These are phyloP conservation scores for Grallaria varia DNA, from an alignment of 2,113 vertebrate species.

Conservation along the genomic window DNA sequence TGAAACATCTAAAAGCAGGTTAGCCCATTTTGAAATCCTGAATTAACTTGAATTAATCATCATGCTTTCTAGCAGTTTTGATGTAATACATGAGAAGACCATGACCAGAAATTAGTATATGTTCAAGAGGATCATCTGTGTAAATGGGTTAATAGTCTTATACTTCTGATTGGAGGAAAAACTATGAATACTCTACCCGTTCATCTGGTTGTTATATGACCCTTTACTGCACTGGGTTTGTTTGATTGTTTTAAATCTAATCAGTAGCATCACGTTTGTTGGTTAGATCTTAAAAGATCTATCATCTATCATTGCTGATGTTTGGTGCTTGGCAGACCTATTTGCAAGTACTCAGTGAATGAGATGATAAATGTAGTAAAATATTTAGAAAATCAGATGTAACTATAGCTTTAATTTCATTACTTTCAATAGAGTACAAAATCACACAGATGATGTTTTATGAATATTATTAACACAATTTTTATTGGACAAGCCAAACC, in stretches of 20 bases:
- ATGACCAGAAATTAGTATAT: background rate
- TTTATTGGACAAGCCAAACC: background rate
- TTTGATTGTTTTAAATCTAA: background rate
- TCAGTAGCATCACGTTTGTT: background rate
- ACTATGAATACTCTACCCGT: background rate
- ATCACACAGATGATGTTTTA: background rate
- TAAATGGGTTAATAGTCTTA: background rate
- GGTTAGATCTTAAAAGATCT: background rate
- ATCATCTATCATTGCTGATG: background rate
- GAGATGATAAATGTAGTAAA: background rate
- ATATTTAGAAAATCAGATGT: constrained; percentile 1
- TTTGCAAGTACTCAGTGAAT: background rate
- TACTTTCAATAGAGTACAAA: background rate
- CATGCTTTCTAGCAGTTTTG: background rate
- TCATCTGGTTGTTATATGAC: background rate
- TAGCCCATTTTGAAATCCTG: background rate
- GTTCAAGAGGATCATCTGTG: background rate
- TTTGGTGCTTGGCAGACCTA: background rate
- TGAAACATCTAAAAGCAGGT: background rate
- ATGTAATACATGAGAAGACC: background rate
- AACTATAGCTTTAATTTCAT: background rate
- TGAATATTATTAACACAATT: background rate
- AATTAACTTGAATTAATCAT: background rate
- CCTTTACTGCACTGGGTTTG: background rate
- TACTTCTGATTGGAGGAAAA: background rate